Base-by-base conservation (phyloP, 2,888 invertebrate genomes). In the Stenolophus ochropezus region DNA sequence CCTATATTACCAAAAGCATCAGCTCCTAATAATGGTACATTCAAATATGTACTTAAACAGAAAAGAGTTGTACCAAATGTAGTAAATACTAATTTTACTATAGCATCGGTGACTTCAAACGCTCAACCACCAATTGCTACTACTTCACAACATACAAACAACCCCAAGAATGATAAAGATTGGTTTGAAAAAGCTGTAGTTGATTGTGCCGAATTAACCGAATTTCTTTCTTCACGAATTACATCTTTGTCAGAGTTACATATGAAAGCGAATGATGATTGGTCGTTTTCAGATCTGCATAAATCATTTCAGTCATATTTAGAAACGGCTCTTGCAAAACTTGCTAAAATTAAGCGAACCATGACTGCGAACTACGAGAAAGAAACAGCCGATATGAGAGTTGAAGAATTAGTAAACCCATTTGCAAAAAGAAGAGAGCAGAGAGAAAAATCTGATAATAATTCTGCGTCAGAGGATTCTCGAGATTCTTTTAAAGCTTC, bases 121-220 rank as follows among this genome's bases (percentile, higher is more conserved):
- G n/a, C 18, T 61, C 58, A 2, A 11, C 4, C 47, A 61, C 49
- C 56, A 21, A 21, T 23, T 14, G 21, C 61, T 14, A 61, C 89
- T 82, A 33, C 79, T 56, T n/a, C 74, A 71, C 21, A 51, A 53
- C 20, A 21, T 14, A 73, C n/a, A 47, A 1, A 20, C 25, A 21
- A 74, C 14, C n/a, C 14, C 6, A 8, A 73, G 16, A 33, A 33
- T 8, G 33, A 33, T 33, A 87, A 89, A 69, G 92, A 92, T 85
- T 93, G 92, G 92, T 92, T 90, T 85, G 90, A 92, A 82, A 92
- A 91, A 84, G 92, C 92, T 83, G 88, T 92, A 27, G 87, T 91
- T 71, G 91, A 92, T 84, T 91, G 92, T 0, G 90, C 91, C 25
- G 91, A 92, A 83, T 90, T 92, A 25, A 89, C 92, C 75, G 91